Evolutionary conservation across 2,888 invertebrate genomes (phyloP), one percentile per base, ranked within the genome.

Genomic region (Epistrophella euchroma): DNA sequence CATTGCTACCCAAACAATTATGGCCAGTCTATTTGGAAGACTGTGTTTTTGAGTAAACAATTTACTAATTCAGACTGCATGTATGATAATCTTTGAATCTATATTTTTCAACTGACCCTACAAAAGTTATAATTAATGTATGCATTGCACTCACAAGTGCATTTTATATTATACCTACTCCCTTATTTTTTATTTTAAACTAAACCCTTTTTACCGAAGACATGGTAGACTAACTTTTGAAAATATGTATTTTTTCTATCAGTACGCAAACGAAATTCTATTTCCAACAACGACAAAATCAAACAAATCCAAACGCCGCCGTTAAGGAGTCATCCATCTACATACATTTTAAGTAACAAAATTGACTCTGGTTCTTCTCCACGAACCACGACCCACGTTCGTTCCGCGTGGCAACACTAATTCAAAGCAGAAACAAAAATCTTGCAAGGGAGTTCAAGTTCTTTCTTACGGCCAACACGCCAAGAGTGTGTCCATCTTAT

Each of bases 401-500:
- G 55, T 73, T 77, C 76, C 76, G 81, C 76, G 76, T 81, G 76
- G 62, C 76, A 81, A 80, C 80, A 58, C 32, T 72, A 75, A 66
- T 15, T 32, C 66, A 47, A 70, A 17, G 45, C 17, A 45, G 9
- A 28, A 56, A 47, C 28, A 58, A 28, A 32, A 56, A 72, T 43
- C 62, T 73, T 28, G 28, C n/a, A 66, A 62, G 60, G 35, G 35
- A 60, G 40, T 60, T 62, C 56, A 32, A 45, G 17, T 64, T 47
- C 32, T 10, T 22, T 37, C 10, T 11, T 19, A 73, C 11, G 66
- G 72, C 78, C 80, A 58, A 43, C 52, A 64, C 73, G 88, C 84
- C 86, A 88, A 88, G 90, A 90, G 91, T 89, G 91, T 91, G 91
- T 88, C 89, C 89, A 90, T 89, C 90, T 89, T 88, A 89, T 89